Percentiles rank a stretch among this genome's conserved stretches.
These are phyloP conservation scores for Phyto melanocephala DNA, from an alignment of 2,888 invertebrate genomes.

Conservation along the genomic window DNA sequence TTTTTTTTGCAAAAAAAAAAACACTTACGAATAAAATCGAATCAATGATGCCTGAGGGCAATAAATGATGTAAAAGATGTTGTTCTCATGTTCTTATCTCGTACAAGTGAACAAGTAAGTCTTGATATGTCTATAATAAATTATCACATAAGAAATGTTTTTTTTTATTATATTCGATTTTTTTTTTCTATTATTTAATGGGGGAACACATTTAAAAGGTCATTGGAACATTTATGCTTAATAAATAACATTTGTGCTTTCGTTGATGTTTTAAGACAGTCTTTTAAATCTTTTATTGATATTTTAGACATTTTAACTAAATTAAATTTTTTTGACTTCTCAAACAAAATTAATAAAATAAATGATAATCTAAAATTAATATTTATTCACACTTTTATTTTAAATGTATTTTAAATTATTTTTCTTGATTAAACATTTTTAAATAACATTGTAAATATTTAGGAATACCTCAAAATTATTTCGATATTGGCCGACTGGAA, in stretches of 20 bases:
- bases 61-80: not conserved
- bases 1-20: not conserved
- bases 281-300: not conserved
- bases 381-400: too few species aligned
- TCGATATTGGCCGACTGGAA: too few species aligned
- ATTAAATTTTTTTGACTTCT: constrained; percentile 37
- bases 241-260: not conserved
- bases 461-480: too few species aligned
- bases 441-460: too few species aligned
- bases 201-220: not conserved
- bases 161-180: not conserved
- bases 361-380: too few species aligned
- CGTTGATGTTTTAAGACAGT: not conserved
- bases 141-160: constrained; percentile 6
- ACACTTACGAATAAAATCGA: constrained; percentile 6
- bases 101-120: not conserved
- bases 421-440: too few species aligned
- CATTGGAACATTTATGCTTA: not conserved
- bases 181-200: not conserved
- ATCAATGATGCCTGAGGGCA: constrained; percentile 6
- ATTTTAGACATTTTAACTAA: constrained; percentile 32
- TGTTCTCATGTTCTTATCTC: constrained; percentile 14
- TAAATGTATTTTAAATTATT: too few species aligned
- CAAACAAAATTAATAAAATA: not conserved
- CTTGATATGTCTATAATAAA: constrained; percentile 25